phyloP scores from a whole-genome alignment of 2,888 invertebrate species.

The Mamestra brassicae region DNA sequence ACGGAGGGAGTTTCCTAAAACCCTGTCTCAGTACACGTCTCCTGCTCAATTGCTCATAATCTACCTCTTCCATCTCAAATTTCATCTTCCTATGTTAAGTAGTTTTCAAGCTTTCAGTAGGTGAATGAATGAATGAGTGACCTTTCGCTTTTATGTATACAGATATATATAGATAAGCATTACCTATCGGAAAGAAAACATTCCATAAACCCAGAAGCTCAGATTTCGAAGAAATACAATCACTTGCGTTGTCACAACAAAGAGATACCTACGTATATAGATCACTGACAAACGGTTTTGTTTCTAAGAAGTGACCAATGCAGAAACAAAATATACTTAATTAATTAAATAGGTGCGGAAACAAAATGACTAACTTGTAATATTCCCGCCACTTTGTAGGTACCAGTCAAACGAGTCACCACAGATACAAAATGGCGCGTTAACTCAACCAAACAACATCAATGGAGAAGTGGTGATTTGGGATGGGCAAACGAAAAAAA shows the following conservation, averaged over 20 bases:
- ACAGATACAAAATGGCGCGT: not conserved
- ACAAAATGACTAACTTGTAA: slow-evolving; percentile 5
- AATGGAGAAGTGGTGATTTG: not conserved
- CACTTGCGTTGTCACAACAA: not conserved
- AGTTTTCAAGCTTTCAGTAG: no score
- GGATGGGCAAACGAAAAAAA: not conserved
- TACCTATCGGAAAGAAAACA: not conserved
- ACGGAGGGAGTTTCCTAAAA: no score
- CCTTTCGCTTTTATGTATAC: no score
- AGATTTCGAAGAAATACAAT: slow-evolving; percentile 10
- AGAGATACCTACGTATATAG: not conserved
- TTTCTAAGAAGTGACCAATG: slow-evolving; percentile 26
- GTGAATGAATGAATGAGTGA: no score
- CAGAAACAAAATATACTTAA: no score
- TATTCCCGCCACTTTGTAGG: slow-evolving; percentile 8
- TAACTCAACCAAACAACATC: not conserved
- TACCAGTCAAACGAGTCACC: not conserved
- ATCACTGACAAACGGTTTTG: not conserved
- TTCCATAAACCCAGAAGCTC: slow-evolving; percentile 10
- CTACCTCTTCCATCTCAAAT: no score
- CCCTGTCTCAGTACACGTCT: no score
- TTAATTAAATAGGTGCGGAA: not conserved
- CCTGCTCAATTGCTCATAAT: no score
- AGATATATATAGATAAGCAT: no score
- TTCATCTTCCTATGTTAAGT: no score